Conservation (phyloP, 2,113 vertebrate genomes). For the Rhinogobius similis region DNA sequence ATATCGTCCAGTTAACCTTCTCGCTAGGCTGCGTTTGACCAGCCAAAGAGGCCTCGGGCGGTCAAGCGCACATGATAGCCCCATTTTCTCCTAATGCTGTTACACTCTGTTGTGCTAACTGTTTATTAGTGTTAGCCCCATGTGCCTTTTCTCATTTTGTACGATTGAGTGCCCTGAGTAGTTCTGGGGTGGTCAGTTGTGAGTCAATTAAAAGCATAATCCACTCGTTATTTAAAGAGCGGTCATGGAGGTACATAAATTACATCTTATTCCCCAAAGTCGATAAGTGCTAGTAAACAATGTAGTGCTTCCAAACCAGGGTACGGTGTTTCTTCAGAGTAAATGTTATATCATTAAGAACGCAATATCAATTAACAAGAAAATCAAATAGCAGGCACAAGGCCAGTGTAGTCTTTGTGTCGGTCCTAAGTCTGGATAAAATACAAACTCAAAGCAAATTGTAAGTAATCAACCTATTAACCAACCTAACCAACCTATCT, state of each 20-base stretch:
- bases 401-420: no score
- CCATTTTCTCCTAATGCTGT: slow-evolving; percentile 60
- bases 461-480: no score
- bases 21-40: slow-evolving; percentile 70
- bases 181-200: slow-evolving; percentile 47
- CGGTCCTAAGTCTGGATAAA: no score
- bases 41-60: slow-evolving; percentile 54
- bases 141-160: slow-evolving; percentile 14
- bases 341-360: no score
- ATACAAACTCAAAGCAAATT: no score
- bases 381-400: no score
- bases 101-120: slow-evolving; percentile 63
- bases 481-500: no score
- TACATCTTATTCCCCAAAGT: neutral
- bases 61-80: slow-evolving; percentile 66
- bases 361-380: no score
- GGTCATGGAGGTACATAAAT: neutral
- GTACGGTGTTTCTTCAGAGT: no score
- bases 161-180: slow-evolving; percentile 1
- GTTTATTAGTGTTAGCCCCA: slow-evolving; percentile 60
- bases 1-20: slow-evolving; percentile 75
- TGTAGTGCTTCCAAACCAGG: no score
- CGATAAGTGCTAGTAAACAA: neutral
- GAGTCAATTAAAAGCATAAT: slow-evolving; percentile 38
- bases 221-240: neutral